These are phyloP conservation scores for Gasteruption jaculator DNA, from an alignment of 2,888 invertebrate species.

Conservation along the genomic window DNA sequence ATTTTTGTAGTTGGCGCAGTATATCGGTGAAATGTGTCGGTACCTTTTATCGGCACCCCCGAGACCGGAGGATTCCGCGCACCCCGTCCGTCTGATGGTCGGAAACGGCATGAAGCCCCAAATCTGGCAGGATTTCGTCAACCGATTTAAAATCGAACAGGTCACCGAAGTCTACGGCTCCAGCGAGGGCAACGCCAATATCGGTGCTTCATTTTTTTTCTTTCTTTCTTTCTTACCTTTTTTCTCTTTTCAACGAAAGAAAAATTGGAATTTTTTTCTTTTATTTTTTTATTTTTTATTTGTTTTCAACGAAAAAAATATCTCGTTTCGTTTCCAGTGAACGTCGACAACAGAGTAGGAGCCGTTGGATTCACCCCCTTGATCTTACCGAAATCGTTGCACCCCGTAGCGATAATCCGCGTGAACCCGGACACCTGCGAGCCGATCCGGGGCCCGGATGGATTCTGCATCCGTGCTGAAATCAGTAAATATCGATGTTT, in stretches of 20 bases:
- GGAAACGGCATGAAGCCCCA: constrained; percentile 69
- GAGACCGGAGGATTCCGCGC: constrained; percentile 52
- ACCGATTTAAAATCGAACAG: constrained; percentile 58
- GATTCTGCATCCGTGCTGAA: constrained; percentile 66
- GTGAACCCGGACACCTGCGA: constrained; percentile 85
- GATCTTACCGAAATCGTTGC: constrained; percentile 58
- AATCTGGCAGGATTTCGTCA: constrained; percentile 63
- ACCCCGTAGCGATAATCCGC: constrained; percentile 89
- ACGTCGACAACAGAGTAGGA: constrained; percentile 62
- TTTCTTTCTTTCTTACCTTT: constrained; percentile 1
- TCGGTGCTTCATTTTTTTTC: constrained; percentile 44
- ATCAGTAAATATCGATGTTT: too few relatives aligned
- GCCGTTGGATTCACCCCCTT: constrained; percentile 65
- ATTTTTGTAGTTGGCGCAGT: constrained; percentile 54
- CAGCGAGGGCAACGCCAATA: constrained; percentile 67
- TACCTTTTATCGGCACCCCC: constrained; percentile 56
- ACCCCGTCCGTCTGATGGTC: constrained; percentile 59
- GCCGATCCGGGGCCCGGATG: constrained; percentile 75
- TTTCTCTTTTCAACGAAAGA: background rate
- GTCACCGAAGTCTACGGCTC: constrained; percentile 67
- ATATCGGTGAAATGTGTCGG: constrained; percentile 61
- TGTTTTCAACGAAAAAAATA: constrained; percentile 2
- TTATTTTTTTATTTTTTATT: background rate
- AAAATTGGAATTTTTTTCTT: constrained; percentile 6
- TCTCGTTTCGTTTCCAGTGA: constrained; percentile 52